phyloP scores from a whole-genome alignment of 2,113 vertebrate genomes.

The Bubalus kerabau region DNA sequence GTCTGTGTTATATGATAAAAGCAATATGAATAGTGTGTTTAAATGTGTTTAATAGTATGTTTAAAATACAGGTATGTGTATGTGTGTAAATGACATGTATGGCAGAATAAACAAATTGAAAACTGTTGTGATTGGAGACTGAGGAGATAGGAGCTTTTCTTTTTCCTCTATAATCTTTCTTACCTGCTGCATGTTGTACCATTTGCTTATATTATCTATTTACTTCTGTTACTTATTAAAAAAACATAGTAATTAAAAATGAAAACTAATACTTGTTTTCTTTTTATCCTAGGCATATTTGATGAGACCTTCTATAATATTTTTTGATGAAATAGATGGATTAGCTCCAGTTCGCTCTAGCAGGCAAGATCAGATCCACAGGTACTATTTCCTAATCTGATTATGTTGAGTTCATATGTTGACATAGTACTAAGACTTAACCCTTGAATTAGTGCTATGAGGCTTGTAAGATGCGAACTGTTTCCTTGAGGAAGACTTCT shows the following conservation, averaged over 20 bases:
- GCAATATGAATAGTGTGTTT: not conserved
- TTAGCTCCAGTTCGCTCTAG: conserved; percentile 98
- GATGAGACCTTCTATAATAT: conserved; percentile 99
- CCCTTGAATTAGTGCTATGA: not conserved
- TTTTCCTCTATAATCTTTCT: not conserved
- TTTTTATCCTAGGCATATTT: conserved; percentile 90
- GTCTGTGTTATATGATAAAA: not conserved
- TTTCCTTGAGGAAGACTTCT: not conserved
- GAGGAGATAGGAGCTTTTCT: not conserved
- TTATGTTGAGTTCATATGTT: not conserved
- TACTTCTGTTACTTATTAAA: conserved; percentile 7
- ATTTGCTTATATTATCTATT: conserved; percentile 39
- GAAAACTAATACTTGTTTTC: conserved; percentile 13
- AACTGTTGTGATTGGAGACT: not conserved
- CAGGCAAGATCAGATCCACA: conserved; percentile 99
- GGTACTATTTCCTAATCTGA: conserved; percentile 80
- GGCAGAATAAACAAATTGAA: not conserved
- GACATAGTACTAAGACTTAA: not conserved
- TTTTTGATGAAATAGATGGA: conserved; percentile 99
- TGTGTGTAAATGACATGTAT: not conserved
- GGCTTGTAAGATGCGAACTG: not conserved
- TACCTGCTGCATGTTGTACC: not conserved
- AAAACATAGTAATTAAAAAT: conserved; percentile 4
- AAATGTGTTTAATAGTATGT: not conserved
- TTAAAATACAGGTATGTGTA: not conserved